These are phyloP conservation scores for Amphipyra tragopoginis DNA, from an alignment of 2,888 invertebrate genomes.

Conservation along the genomic window DNA sequence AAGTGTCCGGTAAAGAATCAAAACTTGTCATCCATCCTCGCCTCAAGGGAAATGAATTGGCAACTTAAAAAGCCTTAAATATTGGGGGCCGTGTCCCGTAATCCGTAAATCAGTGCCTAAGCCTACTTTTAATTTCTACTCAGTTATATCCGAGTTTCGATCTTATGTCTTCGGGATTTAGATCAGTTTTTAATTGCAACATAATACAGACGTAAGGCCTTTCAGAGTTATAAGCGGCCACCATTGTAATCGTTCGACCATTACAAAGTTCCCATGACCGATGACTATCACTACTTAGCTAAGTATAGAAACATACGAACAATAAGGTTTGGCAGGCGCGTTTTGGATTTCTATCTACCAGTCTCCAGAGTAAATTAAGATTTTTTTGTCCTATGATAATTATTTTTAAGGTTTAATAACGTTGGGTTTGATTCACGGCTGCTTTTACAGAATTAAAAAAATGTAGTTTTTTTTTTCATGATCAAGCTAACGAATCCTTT, in stretches of 20 bases:
- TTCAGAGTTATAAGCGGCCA: constrained; percentile 45
- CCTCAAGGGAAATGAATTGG: constrained; percentile 38
- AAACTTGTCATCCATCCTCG: constrained; percentile 40
- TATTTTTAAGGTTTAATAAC: too few species aligned
- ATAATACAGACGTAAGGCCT: constrained; percentile 35
- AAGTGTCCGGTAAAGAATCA: constrained; percentile 27
- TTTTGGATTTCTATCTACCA: constrained; percentile 1
- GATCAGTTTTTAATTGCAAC: constrained; percentile 36
- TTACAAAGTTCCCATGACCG: constrained; percentile 66
- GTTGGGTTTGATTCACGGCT: too few species aligned
- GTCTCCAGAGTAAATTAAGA: not conserved
- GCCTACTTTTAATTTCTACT: constrained; percentile 19
- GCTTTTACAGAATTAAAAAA: not conserved
- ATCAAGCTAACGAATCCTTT: too few species aligned
- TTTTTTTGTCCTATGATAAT: not conserved
- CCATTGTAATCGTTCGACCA: constrained; percentile 66
- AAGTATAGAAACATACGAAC: constrained; percentile 45
- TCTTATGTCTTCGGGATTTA: constrained; percentile 19
- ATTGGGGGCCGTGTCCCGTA: constrained; percentile 42
- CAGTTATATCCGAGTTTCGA: constrained; percentile 17
- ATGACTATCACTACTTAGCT: constrained; percentile 46
- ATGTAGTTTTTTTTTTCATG: too few species aligned
- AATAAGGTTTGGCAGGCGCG: constrained; percentile 18
- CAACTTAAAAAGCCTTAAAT: constrained; percentile 30
- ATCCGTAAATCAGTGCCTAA: constrained; percentile 36